A percentile compares a stretch with the other conserved stretches of the same genome.
phyloP scores from a whole-genome alignment of 2,113 vertebrate genomes.

The Platysteira castanea region DNA sequence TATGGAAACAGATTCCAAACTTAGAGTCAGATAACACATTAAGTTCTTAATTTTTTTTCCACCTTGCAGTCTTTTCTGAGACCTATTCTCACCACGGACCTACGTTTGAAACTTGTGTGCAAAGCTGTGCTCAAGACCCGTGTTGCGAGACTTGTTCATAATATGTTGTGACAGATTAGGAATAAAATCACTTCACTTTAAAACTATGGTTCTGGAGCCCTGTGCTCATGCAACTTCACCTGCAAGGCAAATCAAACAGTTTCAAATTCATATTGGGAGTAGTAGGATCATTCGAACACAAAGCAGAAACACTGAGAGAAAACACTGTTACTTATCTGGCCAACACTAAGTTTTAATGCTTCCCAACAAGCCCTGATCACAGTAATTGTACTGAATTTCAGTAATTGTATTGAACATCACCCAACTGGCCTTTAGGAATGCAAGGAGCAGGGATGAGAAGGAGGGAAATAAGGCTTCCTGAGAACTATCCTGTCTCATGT shows the following conservation, averaged over 20 bases:
- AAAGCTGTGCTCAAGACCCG: not conserved
- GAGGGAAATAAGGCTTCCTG: not conserved
- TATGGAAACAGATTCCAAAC: not conserved
- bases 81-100: not conserved
- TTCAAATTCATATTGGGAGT: not conserved
- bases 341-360: not conserved
- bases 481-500: not conserved
- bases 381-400: not conserved
- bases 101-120: not conserved
- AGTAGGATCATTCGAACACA: not conserved
- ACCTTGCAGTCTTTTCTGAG: not conserved
- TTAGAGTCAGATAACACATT: not conserved
- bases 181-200: not conserved
- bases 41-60: not conserved
- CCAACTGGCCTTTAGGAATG: not conserved
- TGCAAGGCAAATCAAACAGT: not conserved
- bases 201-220: not conserved
- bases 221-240: not conserved
- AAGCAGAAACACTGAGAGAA: not conserved
- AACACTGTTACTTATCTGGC: not conserved
- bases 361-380: not conserved
- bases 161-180: not conserved
- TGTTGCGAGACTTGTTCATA: not conserved
- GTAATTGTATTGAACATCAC: not conserved
- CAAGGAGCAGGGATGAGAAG: not conserved